Percentiles rank a stretch among this genome's conserved stretches.
These are phyloP conservation scores for Misgurnus mizolepis DNA, from an alignment of 2,113 vertebrate species.

Conservation along the genomic window DNA sequence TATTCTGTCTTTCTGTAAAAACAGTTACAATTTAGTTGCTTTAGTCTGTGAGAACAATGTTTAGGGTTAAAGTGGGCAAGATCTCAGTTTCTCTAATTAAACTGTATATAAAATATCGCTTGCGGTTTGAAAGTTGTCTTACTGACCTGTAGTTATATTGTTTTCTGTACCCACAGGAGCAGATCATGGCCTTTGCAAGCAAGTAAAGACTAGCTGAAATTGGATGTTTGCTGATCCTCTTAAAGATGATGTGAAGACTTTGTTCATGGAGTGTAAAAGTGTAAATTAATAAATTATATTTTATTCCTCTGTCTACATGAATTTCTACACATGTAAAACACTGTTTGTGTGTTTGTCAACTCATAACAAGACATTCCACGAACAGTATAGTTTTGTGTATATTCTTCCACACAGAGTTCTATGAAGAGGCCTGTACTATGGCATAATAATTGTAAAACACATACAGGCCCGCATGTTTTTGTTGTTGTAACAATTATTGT, in stretches of 20 bases:
- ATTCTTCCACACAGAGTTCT: too few species aligned
- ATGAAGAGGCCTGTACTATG: too few species aligned
- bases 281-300: conserved; percentile 72
- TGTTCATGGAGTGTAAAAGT: conserved; percentile 59
- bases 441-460: too few species aligned
- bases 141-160: conserved; percentile 4
- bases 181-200: conserved; percentile 93
- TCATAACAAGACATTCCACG: background rate
- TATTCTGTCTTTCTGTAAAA: background rate
- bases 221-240: conserved; percentile 26
- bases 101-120: background rate
- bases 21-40: background rate
- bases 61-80: background rate
- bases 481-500: too few species aligned
- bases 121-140: background rate
- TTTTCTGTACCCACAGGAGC: conserved; percentile 79
- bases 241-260: conserved; percentile 44
- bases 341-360: background rate
- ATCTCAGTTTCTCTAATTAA: background rate
- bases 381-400: too few species aligned
- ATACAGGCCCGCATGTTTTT: too few species aligned
- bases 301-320: conserved; percentile 48
- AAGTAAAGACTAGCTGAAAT: conserved; percentile 74
- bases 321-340: background rate
- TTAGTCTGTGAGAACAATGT: background rate